Conservation (phyloP, 2,113 vertebrate species). For the Muntiacus muntjak region DNA sequence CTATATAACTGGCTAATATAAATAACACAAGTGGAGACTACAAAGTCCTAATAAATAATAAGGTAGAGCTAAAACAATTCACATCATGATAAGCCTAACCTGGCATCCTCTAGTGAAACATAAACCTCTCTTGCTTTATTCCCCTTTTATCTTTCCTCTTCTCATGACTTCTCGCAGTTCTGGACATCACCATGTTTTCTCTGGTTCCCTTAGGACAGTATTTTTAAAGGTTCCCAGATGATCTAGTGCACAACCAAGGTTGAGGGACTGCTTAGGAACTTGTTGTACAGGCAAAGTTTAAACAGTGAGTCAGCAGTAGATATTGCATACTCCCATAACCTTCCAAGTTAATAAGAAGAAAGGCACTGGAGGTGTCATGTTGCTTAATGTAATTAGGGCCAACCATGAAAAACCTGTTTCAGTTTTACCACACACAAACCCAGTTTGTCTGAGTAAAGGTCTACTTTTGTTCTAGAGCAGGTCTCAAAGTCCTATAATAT, state of each 20-base stretch:
- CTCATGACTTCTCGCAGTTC: not conserved
- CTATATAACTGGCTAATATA: not conserved
- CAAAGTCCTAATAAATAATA: not conserved
- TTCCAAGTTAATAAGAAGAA: not conserved
- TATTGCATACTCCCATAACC: not conserved
- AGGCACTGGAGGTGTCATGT: not conserved
- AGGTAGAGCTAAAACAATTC: not conserved
- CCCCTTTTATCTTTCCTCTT: not conserved
- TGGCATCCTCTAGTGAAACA: not conserved
- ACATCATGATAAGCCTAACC: not conserved
- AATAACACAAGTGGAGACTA: not conserved
- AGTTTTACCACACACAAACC: not conserved
- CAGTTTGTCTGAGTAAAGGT: not conserved
- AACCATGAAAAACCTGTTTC: not conserved
- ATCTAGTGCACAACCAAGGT: not conserved
- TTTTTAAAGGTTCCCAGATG: not conserved
- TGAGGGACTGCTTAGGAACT: not conserved
- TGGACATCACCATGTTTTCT: not conserved
- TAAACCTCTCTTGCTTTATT: not conserved
- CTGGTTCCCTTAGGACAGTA: not conserved
- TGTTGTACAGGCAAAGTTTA: not conserved
- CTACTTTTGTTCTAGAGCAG: not conserved
- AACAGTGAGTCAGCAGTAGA: not conserved
- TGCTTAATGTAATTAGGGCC: not conserved
- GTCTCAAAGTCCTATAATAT: not conserved